Percentiles rank a stretch among this genome's conserved stretches.
phyloP scores from a whole-genome alignment of 1,140 invertebrate species.

The Mamestra configurata region DNA sequence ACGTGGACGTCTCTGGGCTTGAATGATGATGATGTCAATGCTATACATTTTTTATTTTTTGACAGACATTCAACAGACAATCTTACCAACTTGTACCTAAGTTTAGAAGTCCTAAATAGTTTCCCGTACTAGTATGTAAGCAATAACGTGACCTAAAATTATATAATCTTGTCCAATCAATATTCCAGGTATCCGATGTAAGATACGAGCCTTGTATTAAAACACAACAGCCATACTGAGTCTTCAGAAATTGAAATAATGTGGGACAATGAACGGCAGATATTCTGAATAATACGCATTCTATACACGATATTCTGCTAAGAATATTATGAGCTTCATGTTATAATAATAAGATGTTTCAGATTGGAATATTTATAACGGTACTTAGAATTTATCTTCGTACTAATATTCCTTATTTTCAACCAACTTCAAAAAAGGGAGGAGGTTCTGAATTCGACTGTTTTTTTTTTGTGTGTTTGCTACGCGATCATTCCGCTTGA shows the following conservation, averaged over 20 bases:
- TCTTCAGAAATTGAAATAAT: constrained; percentile 28
- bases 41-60: too few relatives aligned
- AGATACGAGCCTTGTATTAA: background rate
- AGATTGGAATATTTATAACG: background rate
- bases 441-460: too few relatives aligned
- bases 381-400: too few relatives aligned
- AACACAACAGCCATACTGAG: background rate
- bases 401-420: too few relatives aligned
- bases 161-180: background rate
- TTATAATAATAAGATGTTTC: background rate
- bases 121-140: background rate
- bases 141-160: background rate
- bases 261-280: constrained; percentile 20
- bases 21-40: too few relatives aligned
- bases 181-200: constrained; percentile 10
- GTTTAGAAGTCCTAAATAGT: background rate
- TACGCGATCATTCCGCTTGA: too few relatives aligned
- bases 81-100: too few relatives aligned
- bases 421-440: too few relatives aligned
- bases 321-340: background rate
- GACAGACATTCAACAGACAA: too few relatives aligned
- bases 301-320: background rate
- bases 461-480: too few relatives aligned
- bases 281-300: constrained; percentile 24
- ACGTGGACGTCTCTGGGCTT: too few relatives aligned